These are phyloP conservation scores for Drosophila neocordata DNA, from an alignment of 1,140 invertebrate species.

Conservation along the genomic window DNA sequence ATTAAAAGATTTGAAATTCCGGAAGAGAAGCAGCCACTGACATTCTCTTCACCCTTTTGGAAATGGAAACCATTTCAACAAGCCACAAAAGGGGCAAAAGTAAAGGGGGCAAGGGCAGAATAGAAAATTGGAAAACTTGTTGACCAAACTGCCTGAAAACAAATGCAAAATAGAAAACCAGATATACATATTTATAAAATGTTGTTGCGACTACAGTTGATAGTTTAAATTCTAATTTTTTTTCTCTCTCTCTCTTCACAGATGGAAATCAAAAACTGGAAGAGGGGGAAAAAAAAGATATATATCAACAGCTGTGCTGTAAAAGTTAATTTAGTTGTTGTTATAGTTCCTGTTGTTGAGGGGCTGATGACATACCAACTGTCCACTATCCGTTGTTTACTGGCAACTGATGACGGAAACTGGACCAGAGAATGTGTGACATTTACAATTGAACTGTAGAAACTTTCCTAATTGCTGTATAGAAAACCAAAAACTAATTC, in stretches of 20 bases:
- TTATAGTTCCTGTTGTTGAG: conserved; percentile 5
- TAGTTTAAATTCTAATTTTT: conserved; percentile 8
- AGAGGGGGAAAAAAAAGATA: neutral
- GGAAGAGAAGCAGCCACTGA: neutral
- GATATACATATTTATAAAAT: conserved; percentile 9
- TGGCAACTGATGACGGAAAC: conserved; percentile 27
- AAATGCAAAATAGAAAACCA: conserved; percentile 6
- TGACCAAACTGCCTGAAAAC: conserved; percentile 12
- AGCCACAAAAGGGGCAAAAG: neutral
- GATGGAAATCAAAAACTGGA: conserved; percentile 43
- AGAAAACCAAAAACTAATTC: conserved; percentile 5
- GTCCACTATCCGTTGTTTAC: conserved; percentile 17
- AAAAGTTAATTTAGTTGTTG: conserved; percentile 58
- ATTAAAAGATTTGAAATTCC: conserved; percentile 1
- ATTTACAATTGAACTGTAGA: conserved; percentile 39
- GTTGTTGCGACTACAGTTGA: conserved; percentile 7
- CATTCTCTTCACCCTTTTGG: neutral
- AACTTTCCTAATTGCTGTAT: conserved; percentile 52
- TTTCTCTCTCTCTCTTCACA: conserved; percentile 2
- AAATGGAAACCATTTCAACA: conserved; percentile 8
- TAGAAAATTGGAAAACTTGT: conserved; percentile 56
- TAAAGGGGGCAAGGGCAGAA: neutral
- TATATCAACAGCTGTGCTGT: conserved; percentile 47
- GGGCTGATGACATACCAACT: conserved; percentile 30
- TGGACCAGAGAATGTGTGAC: conserved; percentile 22